Conservation (phyloP, 2,113 vertebrate species). For the Machaerirhynchus nigripectus region DNA sequence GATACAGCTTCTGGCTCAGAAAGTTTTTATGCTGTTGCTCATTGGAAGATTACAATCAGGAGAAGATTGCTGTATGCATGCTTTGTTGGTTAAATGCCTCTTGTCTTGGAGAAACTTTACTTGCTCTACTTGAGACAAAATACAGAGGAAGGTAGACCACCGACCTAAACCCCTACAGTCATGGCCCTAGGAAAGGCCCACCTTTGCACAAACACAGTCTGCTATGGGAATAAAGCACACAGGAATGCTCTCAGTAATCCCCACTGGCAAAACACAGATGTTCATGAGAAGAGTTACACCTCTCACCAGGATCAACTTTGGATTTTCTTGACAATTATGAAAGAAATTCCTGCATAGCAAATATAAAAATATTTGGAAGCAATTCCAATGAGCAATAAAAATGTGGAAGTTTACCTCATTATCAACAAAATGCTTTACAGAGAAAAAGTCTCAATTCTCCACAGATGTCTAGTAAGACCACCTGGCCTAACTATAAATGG, state of each 20-base stretch:
- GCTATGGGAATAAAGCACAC: not conserved
- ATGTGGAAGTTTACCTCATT: not conserved
- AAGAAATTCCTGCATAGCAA: not conserved
- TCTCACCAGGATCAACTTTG: not conserved
- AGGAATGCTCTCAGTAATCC: not conserved
- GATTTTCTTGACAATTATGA: not conserved
- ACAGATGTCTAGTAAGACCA: not conserved
- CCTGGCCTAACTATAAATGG: not conserved
- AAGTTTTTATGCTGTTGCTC: not conserved
- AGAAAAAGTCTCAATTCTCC: not conserved
- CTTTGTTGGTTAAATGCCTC: not conserved
- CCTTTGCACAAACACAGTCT: not conserved
- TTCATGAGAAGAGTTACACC: not conserved
- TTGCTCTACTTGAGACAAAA: not conserved
- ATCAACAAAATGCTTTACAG: not conserved
- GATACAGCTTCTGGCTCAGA: not conserved
- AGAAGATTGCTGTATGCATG: not conserved
- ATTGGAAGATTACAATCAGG: not conserved
- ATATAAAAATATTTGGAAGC: not conserved
- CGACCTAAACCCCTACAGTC: not conserved
- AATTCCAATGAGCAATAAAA: not conserved
- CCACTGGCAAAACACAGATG: not conserved
- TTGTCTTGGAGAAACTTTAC: not conserved
- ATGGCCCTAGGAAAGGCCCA: accelerated
- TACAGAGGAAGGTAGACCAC: not conserved